These are phyloP conservation scores for Neoascia interrupta DNA, from an alignment of 2,888 invertebrate species.

Conservation along the genomic window DNA sequence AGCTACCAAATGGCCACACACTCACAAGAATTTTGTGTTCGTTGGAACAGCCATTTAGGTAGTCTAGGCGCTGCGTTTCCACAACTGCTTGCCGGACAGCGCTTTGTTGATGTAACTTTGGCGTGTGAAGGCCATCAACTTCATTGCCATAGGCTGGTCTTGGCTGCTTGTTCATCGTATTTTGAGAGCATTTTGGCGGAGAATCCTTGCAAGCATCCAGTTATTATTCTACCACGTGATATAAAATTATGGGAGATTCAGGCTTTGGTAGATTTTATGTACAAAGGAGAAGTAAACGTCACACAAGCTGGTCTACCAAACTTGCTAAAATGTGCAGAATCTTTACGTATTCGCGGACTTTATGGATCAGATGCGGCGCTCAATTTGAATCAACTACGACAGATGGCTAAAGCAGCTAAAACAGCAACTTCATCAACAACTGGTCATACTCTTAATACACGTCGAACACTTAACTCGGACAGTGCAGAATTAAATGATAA, in stretches of 20 bases:
- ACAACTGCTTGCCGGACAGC: slow-evolving; percentile 78
- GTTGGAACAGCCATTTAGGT: slow-evolving; percentile 80
- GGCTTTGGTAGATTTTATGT: slow-evolving; percentile 93
- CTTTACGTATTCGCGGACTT: slow-evolving; percentile 88
- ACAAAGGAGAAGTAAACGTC: slow-evolving; percentile 93
- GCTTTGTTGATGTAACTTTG: slow-evolving; percentile 92
- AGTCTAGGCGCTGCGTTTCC: slow-evolving; percentile 80
- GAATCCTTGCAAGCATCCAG: slow-evolving; percentile 92
- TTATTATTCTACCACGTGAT: slow-evolving; percentile 89
- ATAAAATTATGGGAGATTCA: slow-evolving; percentile 92
- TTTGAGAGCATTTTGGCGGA: slow-evolving; percentile 89
- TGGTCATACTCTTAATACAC: slow-evolving; percentile 20
- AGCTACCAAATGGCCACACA: slow-evolving; percentile 66
- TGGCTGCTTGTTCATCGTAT: slow-evolving; percentile 92
- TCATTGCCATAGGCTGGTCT: slow-evolving; percentile 92
- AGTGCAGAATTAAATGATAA: slow-evolving; percentile 35
- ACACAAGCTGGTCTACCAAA: slow-evolving; percentile 91
- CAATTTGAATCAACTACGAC: slow-evolving; percentile 76
- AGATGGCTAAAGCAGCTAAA: slow-evolving; percentile 71
- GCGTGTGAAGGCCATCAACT: slow-evolving; percentile 91
- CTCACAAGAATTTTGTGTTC: slow-evolving; percentile 79
- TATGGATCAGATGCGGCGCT: slow-evolving; percentile 79
- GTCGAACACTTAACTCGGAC: slow-evolving; percentile 49
- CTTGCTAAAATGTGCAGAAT: slow-evolving; percentile 90
- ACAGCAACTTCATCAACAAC: slow-evolving; percentile 41